phyloP scores from a whole-genome alignment of 2,888 invertebrate species.

The Drosophila prostipennis region DNA sequence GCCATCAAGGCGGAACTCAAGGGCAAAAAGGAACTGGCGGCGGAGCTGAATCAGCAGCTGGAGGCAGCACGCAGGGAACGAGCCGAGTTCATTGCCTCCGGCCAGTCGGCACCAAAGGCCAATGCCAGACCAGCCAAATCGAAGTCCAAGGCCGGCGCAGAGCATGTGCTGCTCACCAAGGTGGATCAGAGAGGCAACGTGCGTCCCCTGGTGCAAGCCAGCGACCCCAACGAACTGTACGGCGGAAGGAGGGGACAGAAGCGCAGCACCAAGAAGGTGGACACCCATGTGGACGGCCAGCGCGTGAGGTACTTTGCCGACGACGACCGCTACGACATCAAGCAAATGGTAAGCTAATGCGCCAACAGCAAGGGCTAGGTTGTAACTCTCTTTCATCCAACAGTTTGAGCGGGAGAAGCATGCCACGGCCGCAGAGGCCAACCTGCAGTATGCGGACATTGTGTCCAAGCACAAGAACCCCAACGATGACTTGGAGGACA shows the following conservation, averaged over 20 bases:
- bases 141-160: constrained; percentile 8
- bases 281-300: constrained; percentile 90
- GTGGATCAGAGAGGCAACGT: constrained; percentile 89
- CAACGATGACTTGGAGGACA: constrained; percentile 92
- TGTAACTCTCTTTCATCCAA: too few species aligned
- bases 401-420: constrained; percentile 93
- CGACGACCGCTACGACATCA: constrained; percentile 94
- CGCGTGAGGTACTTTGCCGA: constrained; percentile 93
- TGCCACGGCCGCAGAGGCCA: constrained; percentile 91
- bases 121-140: constrained; percentile 1
- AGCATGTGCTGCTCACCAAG: constrained; percentile 87
- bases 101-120: constrained; percentile 13
- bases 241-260: constrained; percentile 68
- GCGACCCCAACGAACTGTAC: constrained; percentile 34
- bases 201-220: constrained; percentile 86
- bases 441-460: constrained; percentile 91
- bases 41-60: constrained; percentile 90
- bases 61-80: constrained; percentile 87
- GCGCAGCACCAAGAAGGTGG: constrained; percentile 83
- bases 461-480: constrained; percentile 87
- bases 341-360: constrained; percentile 88
- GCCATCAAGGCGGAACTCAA: constrained; percentile 97
- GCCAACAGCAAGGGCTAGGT: not conserved
- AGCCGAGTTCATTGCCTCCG: constrained; percentile 50
- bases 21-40: constrained; percentile 90